A percentile compares a stretch with the other conserved stretches of the same genome.
These are phyloP conservation scores for Melinaea menophilus DNA, from an alignment of 2,888 invertebrate species.

Conservation along the genomic window DNA sequence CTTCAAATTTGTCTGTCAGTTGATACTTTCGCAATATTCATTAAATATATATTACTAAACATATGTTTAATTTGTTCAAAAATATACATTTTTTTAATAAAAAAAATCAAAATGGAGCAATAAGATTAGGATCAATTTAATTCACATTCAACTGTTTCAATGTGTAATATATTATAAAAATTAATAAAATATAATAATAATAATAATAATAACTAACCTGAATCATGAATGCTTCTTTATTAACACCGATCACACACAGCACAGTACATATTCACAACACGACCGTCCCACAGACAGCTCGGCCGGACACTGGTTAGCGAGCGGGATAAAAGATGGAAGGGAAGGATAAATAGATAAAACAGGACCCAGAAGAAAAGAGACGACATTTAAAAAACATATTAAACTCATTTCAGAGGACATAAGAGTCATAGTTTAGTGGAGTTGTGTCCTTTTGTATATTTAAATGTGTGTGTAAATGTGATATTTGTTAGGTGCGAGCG, in stretches of 20 bases:
- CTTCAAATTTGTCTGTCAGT: too few species aligned
- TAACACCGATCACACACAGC: constrained; percentile 56
- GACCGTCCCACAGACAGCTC: constrained; percentile 67
- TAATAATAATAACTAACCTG: constrained; percentile 56
- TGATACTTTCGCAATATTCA: too few species aligned
- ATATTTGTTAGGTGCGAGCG: constrained; percentile 51
- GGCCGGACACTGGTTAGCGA: constrained; percentile 76
- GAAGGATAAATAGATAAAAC: constrained; percentile 75
- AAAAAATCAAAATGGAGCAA: too few species aligned
- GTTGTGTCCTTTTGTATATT: too few species aligned
- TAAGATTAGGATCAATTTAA: too few species aligned
- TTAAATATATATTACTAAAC: too few species aligned
- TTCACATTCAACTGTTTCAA: too few species aligned
- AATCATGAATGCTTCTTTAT: constrained; percentile 68
- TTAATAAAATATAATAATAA: constrained; percentile 4
- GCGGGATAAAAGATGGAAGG: constrained; percentile 75
- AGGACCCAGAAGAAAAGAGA: constrained; percentile 76
- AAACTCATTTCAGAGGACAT: constrained; percentile 45
- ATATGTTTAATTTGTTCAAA: too few species aligned
- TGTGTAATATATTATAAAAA: not conserved
- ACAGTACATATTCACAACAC: constrained; percentile 70
- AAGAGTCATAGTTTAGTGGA: too few species aligned
- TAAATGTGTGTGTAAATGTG: constrained; percentile 50
- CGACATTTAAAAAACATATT: constrained; percentile 76
- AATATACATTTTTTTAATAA: too few species aligned